These are phyloP conservation scores for Novumbra hubbsi DNA, from an alignment of 2,797 vertebrate genomes.

Conservation along the genomic window DNA sequence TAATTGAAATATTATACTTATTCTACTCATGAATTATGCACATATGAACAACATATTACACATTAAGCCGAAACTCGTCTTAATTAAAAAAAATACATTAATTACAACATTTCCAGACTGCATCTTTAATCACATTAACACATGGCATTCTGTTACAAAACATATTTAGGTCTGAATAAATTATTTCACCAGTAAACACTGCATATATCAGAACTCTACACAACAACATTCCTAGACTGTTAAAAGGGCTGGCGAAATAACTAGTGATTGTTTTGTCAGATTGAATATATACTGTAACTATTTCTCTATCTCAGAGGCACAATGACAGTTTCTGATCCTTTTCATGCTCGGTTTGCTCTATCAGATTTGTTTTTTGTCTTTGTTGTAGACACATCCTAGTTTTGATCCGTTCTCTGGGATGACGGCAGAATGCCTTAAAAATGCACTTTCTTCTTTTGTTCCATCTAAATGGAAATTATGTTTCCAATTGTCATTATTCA, in stretches of 20 bases:
- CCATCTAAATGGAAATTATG: no score
- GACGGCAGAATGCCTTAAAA: constrained; percentile 40
- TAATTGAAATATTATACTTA: no score
- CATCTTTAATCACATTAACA: background rate
- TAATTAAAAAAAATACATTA: no score
- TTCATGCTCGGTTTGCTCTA: constrained; percentile 58
- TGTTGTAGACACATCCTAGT: constrained; percentile 25
- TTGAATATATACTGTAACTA: constrained; percentile 51
- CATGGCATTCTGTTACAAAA: background rate
- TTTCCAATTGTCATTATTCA: no score
- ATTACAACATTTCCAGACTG: background rate
- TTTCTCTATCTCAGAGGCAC: constrained; percentile 10
- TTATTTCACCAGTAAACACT: background rate
- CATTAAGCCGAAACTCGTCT: no score
- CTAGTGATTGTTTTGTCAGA: constrained; percentile 67
- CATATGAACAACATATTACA: no score
- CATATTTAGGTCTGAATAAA: background rate
- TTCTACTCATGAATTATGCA: no score
- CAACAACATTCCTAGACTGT: background rate
- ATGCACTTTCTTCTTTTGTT: no score
- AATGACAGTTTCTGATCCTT: constrained; percentile 51
- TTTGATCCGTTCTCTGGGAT: constrained; percentile 39
- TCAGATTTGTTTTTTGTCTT: constrained; percentile 40
- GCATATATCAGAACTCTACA: background rate
- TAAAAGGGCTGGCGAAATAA: constrained; percentile 49